Base-by-base conservation (phyloP, 1,140 invertebrate genomes). In the Bombus turneri region DNA sequence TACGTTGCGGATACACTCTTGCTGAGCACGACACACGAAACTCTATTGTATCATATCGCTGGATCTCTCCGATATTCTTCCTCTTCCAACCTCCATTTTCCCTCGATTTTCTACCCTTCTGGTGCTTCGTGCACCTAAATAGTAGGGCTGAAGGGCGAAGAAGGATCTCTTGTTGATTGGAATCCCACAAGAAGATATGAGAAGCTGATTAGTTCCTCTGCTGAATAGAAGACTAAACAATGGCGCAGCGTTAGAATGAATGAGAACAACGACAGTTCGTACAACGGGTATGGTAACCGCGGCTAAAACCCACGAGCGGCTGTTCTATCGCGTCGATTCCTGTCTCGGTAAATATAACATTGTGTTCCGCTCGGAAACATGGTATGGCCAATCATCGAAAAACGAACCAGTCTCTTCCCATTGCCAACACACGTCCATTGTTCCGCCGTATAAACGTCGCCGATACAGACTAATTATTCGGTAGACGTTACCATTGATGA, bases 171-270 rank as follows among this genome's bases (percentile, higher is more conserved):
- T n/a, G 80, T 78, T 84, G 88, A 90, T 90, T 89, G 81, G 39
- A 87, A 81, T 86, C 73, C 47, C 53, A 5, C 71, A 62, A 86
- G 76, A 78, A 83, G 86, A 87, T 76, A 83, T 41, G 79, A 77
- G 66, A 68, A 78, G 82, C 86, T 90, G 88, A 90, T 90, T 90
- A 90, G 82, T 66, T 78, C 28, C 79, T 64, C 34, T 59, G 66
- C 28, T 81, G 88, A 90, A 90, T 75, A 62, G 71, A 34, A 5
- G 41, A 31, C 34, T 39, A 81, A 78, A 89, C 86, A 90, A 89
- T 87, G 73, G 62, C 15, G 28, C 13, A 18, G 74, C 62, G 72
- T 74, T 66, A 47, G 69, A 43, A 79, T 57, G 87, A 89, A 80
- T 25, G 75, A 79, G 62, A 62, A 47, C 47, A 34, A 41, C 37